phyloP scores from a whole-genome alignment of 2,113 vertebrate genomes.

The Corynorhinus townsendii region DNA sequence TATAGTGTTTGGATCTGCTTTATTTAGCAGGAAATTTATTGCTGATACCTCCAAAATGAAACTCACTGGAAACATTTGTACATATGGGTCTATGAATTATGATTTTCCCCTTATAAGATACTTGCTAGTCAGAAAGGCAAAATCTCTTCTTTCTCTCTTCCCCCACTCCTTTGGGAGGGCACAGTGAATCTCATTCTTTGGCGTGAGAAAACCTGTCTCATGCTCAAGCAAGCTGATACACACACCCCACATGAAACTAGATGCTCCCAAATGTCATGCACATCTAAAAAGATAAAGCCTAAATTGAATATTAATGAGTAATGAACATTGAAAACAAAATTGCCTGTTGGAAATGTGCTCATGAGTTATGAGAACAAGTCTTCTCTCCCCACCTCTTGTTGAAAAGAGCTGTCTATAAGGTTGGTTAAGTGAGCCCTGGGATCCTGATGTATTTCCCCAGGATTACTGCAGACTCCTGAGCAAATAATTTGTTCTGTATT shows the following conservation, averaged over 20 bases:
- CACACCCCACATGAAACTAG: slow-evolving; percentile 13
- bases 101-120: slow-evolving; percentile 53
- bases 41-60: slow-evolving; percentile 52
- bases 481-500: slow-evolving; percentile 31
- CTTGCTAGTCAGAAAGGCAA: slow-evolving; percentile 58
- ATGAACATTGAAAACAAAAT: slow-evolving; percentile 41
- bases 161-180: background rate
- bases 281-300: background rate
- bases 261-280: background rate
- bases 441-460: slow-evolving; percentile 30
- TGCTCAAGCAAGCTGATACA: background rate
- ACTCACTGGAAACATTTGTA: background rate
- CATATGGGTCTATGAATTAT: slow-evolving; percentile 49
- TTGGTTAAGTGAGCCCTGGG: background rate
- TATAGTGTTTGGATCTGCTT: slow-evolving; percentile 57
- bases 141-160: background rate
- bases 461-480: background rate
- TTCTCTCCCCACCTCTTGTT: slow-evolving; percentile 18
- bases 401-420: background rate
- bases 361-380: background rate
- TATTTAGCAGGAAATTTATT: slow-evolving; percentile 65
- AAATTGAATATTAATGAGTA: slow-evolving; percentile 39
- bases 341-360: background rate
- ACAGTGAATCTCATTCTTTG: slow-evolving; percentile 48
- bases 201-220: background rate